Evolutionary conservation across 1,140 invertebrate species (phyloP), one percentile per base, ranked within the genome.

Genomic region (Orius laevigatus): DNA sequence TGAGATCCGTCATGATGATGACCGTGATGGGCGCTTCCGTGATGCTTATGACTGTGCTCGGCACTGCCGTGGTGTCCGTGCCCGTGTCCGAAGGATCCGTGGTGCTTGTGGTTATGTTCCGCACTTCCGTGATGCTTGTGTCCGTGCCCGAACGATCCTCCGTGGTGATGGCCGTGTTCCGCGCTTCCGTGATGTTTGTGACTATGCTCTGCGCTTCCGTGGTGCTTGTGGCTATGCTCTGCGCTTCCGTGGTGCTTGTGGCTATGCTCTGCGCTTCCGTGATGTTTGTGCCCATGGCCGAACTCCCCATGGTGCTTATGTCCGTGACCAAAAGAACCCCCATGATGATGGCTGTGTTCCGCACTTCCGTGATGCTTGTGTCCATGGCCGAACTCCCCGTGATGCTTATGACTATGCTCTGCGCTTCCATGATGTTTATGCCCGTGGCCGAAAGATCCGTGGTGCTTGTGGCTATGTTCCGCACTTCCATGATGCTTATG

Each of bases 141-240:
- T 3, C 41, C 41, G 32, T 49, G 48, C 6, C 25, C 36, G 12
- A 12, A 12, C 10, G 42, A 25, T 6, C 48, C 48, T 5, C 20
- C 6, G 14, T 49, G 48, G 3, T 49, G 16, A 15, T 49, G 48
- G 12, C 32, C 33, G 35, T 49, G 48, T n/a, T 46, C 41, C 2
- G 43, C 42, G n/a, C 25, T 12, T 31, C 49, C 49, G n/a, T 51
- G 41, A 35, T 51, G 49, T 34, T 51, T 51, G 35, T 50, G 49
- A 1, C 49, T 44, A 31, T 51, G 49, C 15, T 39, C 41, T 25
- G 35, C 18, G 31, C 46, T n/a, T n/a, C n/a, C 48, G 19, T 49
- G 39, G 38, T 49, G 48, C 19, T 51, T 51, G 35, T 51, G 49
- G 10, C 36, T 32, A 34, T 50, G 49, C 15, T 42, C 49, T n/a